Base-by-base conservation (phyloP, 2,113 vertebrate species). In the Monopterus albus region DNA sequence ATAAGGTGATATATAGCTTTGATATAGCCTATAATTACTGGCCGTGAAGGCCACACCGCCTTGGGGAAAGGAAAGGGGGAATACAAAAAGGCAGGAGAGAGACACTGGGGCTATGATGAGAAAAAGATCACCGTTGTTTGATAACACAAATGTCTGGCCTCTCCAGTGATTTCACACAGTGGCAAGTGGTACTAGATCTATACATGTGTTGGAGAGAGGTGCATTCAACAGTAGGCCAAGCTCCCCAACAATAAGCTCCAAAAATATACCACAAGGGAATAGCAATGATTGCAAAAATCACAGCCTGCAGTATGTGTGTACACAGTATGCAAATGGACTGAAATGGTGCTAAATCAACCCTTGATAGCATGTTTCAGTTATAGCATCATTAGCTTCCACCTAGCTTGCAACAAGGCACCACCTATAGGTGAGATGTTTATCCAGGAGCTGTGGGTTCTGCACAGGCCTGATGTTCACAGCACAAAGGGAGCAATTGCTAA, bases 11-110 rank as follows among this genome's bases (percentile, higher is more conserved):
- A 88, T 90, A 91, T 89, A 66, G 84, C 87, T 92, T 91, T 91
- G 91, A 91, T 91, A 91, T 78, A 84, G 89, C 81, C 82, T 88
- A 88, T 92, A 91, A 92, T 91, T 92, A 92, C 91, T 82, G 83
- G 78, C 85, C 80, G 71, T 86, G 81, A 89, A 89, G 91, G 88
- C 88, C 85, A 76, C 60, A 51, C 52, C 11, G 85, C 90, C 81
- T 75, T 69, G 52, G 79, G 87, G 79, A 49, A 55, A 81, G 25
- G 45, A 69, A 71, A 67, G 65, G 49, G 46, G 68, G 77, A 74
- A 59, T 60, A 78, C 55, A 58, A 26, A 46, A 51, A 49, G 18
- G 25, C 36, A 40, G 47, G 45, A 53, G 38, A 67, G 43, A 83
- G 75, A 82, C 73, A 77, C 68, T 31, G 47, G 45, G 58, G 51